A percentile compares a stretch with the other conserved stretches of the same genome.
Evolutionary conservation across 2,888 invertebrate genomes (phyloP).

Genomic region (Pelosia muscerda): DNA sequence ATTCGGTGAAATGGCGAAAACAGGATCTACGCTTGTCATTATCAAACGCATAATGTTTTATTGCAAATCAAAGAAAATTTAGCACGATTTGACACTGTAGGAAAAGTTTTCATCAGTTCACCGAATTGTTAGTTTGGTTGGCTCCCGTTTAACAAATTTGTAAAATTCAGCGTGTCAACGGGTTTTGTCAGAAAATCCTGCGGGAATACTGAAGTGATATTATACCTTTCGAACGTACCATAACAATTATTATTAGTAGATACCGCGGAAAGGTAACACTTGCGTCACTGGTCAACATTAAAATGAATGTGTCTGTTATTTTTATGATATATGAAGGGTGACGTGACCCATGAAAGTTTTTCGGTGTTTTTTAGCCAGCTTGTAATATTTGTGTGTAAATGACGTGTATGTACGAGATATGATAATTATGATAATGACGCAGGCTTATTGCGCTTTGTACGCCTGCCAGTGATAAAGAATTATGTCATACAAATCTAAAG

Average conservation of each 20-base stretch:
- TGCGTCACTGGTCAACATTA: neutral
- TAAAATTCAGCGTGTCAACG: neutral
- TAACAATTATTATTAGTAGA: conserved; percentile 5
- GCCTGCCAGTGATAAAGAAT: neutral
- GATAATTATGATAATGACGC: neutral
- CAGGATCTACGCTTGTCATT: too few relatives aligned
- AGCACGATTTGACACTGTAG: too few relatives aligned
- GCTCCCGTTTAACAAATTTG: neutral
- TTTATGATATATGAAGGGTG: conserved; percentile 6
- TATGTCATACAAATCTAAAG: neutral
- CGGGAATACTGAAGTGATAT: neutral
- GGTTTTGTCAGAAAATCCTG: neutral
- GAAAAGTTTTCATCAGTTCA: too few relatives aligned
- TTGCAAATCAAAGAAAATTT: too few relatives aligned
- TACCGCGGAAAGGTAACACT: neutral
- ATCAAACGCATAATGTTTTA: too few relatives aligned
- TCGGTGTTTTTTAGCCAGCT: neutral
- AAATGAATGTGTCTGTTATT: conserved; percentile 2
- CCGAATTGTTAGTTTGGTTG: too few relatives aligned
- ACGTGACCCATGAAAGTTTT: neutral
- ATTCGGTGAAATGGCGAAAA: too few relatives aligned
- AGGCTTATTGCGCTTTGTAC: neutral
- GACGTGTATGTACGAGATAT: conserved; percentile 1
- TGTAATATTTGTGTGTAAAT: neutral
- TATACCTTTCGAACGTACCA: neutral